phyloP scores from a whole-genome alignment of 2,113 vertebrate species.

The Acanthochromis polyacanthus region DNA sequence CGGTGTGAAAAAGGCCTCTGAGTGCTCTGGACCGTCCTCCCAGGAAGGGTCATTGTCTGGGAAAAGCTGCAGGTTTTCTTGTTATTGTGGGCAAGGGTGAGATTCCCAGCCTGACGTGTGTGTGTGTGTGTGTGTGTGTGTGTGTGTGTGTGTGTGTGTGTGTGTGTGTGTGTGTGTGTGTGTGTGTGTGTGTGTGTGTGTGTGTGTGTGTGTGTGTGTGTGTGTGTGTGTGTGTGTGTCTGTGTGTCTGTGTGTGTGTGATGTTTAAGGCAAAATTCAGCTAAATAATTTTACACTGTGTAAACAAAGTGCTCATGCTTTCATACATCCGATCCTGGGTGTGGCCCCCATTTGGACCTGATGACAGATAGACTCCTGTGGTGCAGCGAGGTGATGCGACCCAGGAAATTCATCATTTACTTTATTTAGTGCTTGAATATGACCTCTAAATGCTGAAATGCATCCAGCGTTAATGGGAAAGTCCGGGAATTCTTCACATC shows the following conservation, averaged over 20 bases:
- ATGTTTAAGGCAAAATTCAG: no score
- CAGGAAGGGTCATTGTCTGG: slow-evolving; percentile 62
- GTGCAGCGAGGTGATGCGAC: neutral
- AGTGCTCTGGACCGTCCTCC: slow-evolving; percentile 16
- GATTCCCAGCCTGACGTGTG: slow-evolving; percentile 22
- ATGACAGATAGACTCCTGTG: slow-evolving; percentile 8
- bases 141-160: neutral
- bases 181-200: neutral
- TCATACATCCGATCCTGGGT: slow-evolving; percentile 41
- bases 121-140: neutral
- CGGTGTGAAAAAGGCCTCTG: slow-evolving; percentile 36
- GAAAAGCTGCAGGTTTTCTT: slow-evolving; percentile 69
- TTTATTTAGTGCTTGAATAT: neutral
- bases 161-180: neutral
- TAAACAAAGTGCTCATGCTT: neutral
- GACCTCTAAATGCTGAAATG: neutral
- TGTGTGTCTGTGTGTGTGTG: no score
- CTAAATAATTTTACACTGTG: neutral
- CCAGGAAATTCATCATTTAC: neutral
- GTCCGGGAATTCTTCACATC: neutral
- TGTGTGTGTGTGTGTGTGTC: neutral
- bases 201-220: neutral
- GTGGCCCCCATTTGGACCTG: neutral
- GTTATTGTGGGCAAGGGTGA: slow-evolving; percentile 53
- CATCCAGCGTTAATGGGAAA: neutral